These are phyloP conservation scores for Valencia hispanica DNA, from an alignment of 2,797 vertebrate genomes.

Conservation along the genomic window DNA sequence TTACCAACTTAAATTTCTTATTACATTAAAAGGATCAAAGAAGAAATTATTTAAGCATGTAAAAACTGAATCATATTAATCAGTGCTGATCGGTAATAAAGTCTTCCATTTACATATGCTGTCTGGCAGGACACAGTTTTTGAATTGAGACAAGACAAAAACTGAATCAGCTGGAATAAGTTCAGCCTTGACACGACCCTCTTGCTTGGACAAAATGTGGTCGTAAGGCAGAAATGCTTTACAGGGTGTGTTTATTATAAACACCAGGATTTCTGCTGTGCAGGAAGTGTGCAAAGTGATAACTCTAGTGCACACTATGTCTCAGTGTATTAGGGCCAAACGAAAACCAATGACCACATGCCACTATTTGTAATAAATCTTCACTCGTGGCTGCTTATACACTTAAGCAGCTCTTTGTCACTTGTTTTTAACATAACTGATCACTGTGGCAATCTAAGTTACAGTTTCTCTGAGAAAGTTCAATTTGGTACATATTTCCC, in stretches of 20 bases:
- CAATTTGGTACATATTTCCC: slow-evolving; percentile 22
- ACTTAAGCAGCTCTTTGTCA: slow-evolving; percentile 29
- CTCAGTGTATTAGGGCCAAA: slow-evolving; percentile 68
- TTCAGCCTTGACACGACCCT: slow-evolving; percentile 16
- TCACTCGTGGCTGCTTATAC: slow-evolving; percentile 9
- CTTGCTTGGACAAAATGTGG: slow-evolving; percentile 40
- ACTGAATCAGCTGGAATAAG: slow-evolving; percentile 15
- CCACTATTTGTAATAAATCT: slow-evolving; percentile 34
- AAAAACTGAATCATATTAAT: slow-evolving; percentile 73
- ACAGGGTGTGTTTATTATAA: slow-evolving; percentile 37
- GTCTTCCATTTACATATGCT: slow-evolving; percentile 57
- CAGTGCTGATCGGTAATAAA: slow-evolving; percentile 78
- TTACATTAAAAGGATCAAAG: slow-evolving; percentile 63
- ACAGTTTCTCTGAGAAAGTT: slow-evolving; percentile 16
- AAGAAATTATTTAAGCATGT: slow-evolving; percentile 81
- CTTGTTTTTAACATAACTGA: background rate
- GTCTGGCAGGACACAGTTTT: slow-evolving; percentile 40
- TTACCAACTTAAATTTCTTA: slow-evolving; percentile 59
- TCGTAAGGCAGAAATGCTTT: slow-evolving; percentile 44
- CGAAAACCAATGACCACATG: slow-evolving; percentile 52
- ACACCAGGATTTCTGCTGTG: slow-evolving; percentile 44
- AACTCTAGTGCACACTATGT: slow-evolving; percentile 47
- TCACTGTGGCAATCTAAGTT: background rate
- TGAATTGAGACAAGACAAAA: slow-evolving; percentile 8
- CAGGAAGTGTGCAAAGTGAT: slow-evolving; percentile 14